These are phyloP conservation scores for Leptinotarsa defecta DNA, from an alignment of 1,140 invertebrate species.

Conservation along the genomic window DNA sequence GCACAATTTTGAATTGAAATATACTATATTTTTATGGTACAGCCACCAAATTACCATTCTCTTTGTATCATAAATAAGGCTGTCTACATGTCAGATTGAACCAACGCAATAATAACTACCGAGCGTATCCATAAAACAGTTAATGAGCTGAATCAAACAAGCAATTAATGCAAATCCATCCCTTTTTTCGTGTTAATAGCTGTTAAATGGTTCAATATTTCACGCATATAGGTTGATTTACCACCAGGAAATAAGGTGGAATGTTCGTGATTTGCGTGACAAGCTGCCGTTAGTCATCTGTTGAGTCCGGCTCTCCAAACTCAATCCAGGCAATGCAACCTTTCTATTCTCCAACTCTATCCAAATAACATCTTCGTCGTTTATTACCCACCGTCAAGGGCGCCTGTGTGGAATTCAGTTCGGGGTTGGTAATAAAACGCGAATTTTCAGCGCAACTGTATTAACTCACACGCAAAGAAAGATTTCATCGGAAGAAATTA, in stretches of 20 bases:
- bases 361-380: conserved; percentile 35
- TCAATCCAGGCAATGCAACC: conserved; percentile 26
- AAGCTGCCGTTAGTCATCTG: conserved; percentile 24
- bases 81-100: too few species aligned
- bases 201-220: conserved; percentile 1
- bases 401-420: neutral
- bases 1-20: too few species aligned
- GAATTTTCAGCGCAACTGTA: neutral
- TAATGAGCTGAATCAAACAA: neutral
- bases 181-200: neutral
- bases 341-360: conserved; percentile 30
- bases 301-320: conserved; percentile 19
- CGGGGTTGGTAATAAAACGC: neutral
- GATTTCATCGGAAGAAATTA: too few species aligned
- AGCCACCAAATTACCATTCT: too few species aligned
- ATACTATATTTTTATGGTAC: too few species aligned
- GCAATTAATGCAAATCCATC: neutral
- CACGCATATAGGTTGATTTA: neutral
- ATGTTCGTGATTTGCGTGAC: conserved; percentile 25
- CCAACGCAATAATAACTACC: too few species aligned
- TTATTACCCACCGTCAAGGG: neutral
- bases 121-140: neutral
- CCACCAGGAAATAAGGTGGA: conserved; percentile 13
- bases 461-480: too few species aligned
- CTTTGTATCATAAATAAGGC: too few species aligned